A percentile compares a stretch with the other conserved stretches of the same genome.
These are phyloP conservation scores for Sphecodes monilicornis DNA, from an alignment of 2,888 invertebrate genomes.

Conservation along the genomic window DNA sequence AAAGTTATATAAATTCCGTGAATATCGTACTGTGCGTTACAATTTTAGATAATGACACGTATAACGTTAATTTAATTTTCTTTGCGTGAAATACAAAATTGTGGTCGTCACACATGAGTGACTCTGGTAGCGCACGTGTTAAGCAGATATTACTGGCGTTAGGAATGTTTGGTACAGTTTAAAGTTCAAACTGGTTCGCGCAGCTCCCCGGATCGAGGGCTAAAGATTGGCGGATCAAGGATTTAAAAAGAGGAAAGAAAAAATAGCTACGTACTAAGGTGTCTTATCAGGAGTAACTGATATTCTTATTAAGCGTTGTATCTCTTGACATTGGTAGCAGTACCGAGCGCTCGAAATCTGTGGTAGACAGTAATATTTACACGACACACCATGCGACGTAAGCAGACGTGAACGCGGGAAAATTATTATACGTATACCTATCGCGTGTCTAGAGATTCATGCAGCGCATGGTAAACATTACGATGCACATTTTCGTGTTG, in stretches of 20 bases:
- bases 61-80: too few relatives aligned
- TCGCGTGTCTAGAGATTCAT: slow-evolving; percentile 40
- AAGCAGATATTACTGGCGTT: background rate
- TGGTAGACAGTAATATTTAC: slow-evolving; percentile 71
- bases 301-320: slow-evolving; percentile 71
- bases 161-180: background rate
- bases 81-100: too few relatives aligned
- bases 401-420: slow-evolving; percentile 38
- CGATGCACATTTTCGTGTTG: slow-evolving; percentile 56
- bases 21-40: too few relatives aligned
- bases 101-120: too few relatives aligned
- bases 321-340: slow-evolving; percentile 68
- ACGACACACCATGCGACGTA: slow-evolving; percentile 69
- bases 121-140: too few relatives aligned
- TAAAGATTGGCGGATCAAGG: background rate
- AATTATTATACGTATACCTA: slow-evolving; percentile 56
- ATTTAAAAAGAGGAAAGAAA: slow-evolving; percentile 42
- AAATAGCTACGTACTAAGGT: slow-evolving; percentile 82
- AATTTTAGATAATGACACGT: too few relatives aligned
- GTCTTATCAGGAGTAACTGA: slow-evolving; percentile 80
- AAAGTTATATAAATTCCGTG: too few relatives aligned
- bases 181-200: background rate
- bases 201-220: background rate
- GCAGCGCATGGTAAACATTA: slow-evolving; percentile 43
- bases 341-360: slow-evolving; percentile 64